A percentile compares a stretch with the other conserved stretches of the same genome.
Evolutionary conservation across 2,888 invertebrate species (phyloP).

Genomic region (Ecdyonurus torrentis): DNA sequence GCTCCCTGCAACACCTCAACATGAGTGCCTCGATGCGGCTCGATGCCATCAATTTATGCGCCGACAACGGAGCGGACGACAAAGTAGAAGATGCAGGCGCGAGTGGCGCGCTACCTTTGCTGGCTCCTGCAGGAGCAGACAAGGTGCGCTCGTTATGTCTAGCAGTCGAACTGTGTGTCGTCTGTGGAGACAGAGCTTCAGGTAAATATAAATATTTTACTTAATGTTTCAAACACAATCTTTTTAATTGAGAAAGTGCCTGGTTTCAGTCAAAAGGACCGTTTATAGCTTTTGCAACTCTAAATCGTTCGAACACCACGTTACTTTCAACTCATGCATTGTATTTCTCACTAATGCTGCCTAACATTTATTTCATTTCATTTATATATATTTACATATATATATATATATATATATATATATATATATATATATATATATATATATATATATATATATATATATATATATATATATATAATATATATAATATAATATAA

Average conservation of each 20-base stretch:
- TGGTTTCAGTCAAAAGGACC: too few relatives aligned
- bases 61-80: neutral
- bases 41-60: neutral
- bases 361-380: too few relatives aligned
- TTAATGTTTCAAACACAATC: too few relatives aligned
- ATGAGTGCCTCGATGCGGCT: neutral
- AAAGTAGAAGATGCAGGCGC: neutral
- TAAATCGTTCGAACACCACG: too few relatives aligned
- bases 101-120: neutral
- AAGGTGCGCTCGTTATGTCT: constrained; percentile 32
- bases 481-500: too few relatives aligned
- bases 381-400: neutral
- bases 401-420: neutral
- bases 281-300: too few relatives aligned
- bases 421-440: neutral
- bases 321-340: too few relatives aligned
- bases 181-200: constrained; percentile 90
- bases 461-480: neutral
- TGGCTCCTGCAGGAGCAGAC: constrained; percentile 11
- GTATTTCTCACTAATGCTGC: too few relatives aligned
- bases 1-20: neutral
- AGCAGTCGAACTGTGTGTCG: constrained; percentile 75
- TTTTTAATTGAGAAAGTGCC: too few relatives aligned
- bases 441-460: neutral
- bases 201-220: constrained; percentile 27